Evolutionary conservation across 2,113 vertebrate genomes (phyloP).

Genomic region (Zonotrichia leucophrys): DNA sequence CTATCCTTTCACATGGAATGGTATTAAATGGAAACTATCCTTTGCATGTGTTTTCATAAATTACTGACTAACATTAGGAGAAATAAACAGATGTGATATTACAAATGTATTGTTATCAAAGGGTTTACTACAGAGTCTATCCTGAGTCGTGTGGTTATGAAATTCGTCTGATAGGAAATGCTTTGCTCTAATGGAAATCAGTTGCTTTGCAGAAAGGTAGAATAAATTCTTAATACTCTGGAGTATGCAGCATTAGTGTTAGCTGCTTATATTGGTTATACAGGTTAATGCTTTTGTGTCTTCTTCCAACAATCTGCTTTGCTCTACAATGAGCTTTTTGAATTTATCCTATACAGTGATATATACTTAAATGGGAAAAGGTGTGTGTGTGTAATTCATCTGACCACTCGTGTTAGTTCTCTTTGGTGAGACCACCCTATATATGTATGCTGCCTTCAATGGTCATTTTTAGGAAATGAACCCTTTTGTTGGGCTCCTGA

Average conservation of each 20-base stretch:
- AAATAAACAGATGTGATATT: background rate
- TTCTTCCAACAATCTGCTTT: background rate
- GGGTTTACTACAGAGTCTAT: background rate
- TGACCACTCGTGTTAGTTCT: background rate
- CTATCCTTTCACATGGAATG: background rate
- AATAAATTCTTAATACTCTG: background rate
- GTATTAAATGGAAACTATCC: background rate
- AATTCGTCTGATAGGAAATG: background rate
- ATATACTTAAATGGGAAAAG: background rate
- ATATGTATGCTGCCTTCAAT: background rate
- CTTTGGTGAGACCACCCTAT: background rate
- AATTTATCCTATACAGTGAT: background rate
- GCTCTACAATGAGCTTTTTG: background rate
- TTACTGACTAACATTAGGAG: background rate
- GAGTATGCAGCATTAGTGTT: background rate
- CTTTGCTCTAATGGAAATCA: background rate
- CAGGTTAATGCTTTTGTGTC: slow-evolving; percentile 11
- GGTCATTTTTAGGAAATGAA: background rate
- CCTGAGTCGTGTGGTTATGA: background rate
- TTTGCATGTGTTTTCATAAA: background rate
- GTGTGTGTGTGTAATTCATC: background rate
- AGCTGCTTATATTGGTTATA: background rate
- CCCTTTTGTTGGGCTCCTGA: background rate
- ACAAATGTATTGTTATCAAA: background rate
- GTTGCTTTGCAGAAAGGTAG: background rate